phyloP scores from a whole-genome alignment of 1,140 invertebrate species.

The Drosophila triauraria region DNA sequence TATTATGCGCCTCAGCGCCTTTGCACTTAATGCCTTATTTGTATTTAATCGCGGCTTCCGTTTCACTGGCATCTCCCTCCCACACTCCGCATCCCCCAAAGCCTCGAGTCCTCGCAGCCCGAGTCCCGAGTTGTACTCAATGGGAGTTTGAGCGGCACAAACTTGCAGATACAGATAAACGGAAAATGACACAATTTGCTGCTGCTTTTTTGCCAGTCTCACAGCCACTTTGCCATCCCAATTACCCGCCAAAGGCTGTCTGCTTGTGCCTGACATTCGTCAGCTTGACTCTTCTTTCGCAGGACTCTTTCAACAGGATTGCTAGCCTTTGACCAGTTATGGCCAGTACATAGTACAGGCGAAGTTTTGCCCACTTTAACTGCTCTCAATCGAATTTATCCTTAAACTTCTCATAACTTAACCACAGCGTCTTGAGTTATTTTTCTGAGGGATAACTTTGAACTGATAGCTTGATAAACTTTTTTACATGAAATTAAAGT shows the following conservation, averaged over 20 bases:
- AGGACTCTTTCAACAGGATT: not conserved
- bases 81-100: not conserved
- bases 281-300: slow-evolving; percentile 38
- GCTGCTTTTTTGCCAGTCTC: slow-evolving; percentile 39
- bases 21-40: slow-evolving; percentile 82
- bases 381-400: not conserved
- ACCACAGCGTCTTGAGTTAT: not conserved
- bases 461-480: not conserved
- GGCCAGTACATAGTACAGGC: slow-evolving; percentile 10
- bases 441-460: not conserved
- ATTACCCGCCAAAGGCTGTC: slow-evolving; percentile 41
- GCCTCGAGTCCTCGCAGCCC: slow-evolving; percentile 17
- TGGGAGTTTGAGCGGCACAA: slow-evolving; percentile 61
- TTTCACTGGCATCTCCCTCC: slow-evolving; percentile 66
- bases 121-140: slow-evolving; percentile 56
- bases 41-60: slow-evolving; percentile 82
- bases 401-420: not conserved
- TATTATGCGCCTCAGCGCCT: slow-evolving; percentile 82
- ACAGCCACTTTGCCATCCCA: slow-evolving; percentile 37
- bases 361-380: slow-evolving; percentile 13
- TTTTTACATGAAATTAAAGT: not conserved
- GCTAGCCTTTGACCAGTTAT: slow-evolving; percentile 27
- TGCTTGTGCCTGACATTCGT: slow-evolving; percentile 43
- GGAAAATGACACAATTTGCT: slow-evolving; percentile 77
- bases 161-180: slow-evolving; percentile 56